Conservation (phyloP, 2,797 vertebrate genomes). For the Eidolon dupreanum region DNA sequence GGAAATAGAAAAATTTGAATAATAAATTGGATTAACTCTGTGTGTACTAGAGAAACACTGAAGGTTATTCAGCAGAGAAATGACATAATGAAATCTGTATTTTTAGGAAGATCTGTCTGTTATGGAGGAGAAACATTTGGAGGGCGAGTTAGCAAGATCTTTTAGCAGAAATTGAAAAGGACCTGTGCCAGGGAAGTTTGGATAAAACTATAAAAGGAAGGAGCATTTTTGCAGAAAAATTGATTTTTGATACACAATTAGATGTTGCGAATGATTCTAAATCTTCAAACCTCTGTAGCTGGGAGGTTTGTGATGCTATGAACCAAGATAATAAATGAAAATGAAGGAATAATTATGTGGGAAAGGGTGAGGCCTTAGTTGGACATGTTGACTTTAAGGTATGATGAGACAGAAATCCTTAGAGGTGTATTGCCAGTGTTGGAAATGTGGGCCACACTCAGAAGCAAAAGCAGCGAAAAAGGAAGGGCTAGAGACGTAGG, state of each 20-base stretch:
- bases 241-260: background rate
- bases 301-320: background rate
- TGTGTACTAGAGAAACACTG: background rate
- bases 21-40: background rate
- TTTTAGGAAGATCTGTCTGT: background rate
- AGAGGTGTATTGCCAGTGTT: background rate
- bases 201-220: background rate
- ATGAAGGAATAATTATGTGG: background rate
- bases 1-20: background rate
- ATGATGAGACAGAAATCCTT: background rate
- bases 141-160: background rate
- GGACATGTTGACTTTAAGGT: background rate
- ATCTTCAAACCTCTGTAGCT: background rate
- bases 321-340: background rate
- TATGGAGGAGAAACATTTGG: background rate
- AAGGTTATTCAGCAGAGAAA: background rate
- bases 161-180: background rate
- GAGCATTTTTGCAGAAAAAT: background rate
- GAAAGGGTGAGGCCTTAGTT: background rate
- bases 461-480: background rate
- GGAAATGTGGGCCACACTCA: background rate
- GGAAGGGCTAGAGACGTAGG: background rate
- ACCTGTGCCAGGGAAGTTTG: background rate
- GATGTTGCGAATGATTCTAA: background rate
- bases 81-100: background rate